A percentile compares a stretch with the other conserved stretches of the same genome.
Evolutionary conservation across 2,888 invertebrate genomes (phyloP).

Genomic region (Diadegma fenestrale): DNA sequence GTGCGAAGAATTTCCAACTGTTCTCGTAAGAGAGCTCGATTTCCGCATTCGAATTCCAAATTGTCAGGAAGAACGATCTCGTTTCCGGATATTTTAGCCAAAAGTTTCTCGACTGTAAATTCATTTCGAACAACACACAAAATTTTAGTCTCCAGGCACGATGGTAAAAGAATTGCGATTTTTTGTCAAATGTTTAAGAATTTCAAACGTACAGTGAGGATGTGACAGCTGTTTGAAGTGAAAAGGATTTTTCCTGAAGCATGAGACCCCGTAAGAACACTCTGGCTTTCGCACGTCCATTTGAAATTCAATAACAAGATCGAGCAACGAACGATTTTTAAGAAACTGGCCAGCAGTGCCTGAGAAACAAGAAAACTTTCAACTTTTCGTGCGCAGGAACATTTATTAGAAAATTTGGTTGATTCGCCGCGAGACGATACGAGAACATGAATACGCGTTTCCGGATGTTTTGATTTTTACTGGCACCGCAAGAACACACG

Average conservation of each 20-base stretch:
- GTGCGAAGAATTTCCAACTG: slow-evolving; percentile 83
- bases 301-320: slow-evolving; percentile 48
- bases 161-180: neutral
- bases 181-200: neutral
- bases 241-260: slow-evolving; percentile 93
- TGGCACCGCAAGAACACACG: no score
- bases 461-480: slow-evolving; percentile 7
- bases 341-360: neutral
- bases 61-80: slow-evolving; percentile 75
- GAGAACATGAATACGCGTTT: neutral
- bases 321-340: neutral
- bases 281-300: slow-evolving; percentile 83
- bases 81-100: slow-evolving; percentile 88
- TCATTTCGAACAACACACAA: slow-evolving; percentile 40
- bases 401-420: neutral
- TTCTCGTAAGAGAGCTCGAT: slow-evolving; percentile 76
- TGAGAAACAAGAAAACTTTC: neutral
- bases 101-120: slow-evolving; percentile 88
- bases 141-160: neutral
- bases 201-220: slow-evolving; percentile 89
- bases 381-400: neutral
- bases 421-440: neutral
- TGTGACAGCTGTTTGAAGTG: slow-evolving; percentile 94
- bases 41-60: slow-evolving; percentile 77
- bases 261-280: slow-evolving; percentile 92